Evolutionary conservation across 2,888 invertebrate species (phyloP), one percentile per base, ranked within the genome.

Genomic region (Dione vanillae): DNA sequence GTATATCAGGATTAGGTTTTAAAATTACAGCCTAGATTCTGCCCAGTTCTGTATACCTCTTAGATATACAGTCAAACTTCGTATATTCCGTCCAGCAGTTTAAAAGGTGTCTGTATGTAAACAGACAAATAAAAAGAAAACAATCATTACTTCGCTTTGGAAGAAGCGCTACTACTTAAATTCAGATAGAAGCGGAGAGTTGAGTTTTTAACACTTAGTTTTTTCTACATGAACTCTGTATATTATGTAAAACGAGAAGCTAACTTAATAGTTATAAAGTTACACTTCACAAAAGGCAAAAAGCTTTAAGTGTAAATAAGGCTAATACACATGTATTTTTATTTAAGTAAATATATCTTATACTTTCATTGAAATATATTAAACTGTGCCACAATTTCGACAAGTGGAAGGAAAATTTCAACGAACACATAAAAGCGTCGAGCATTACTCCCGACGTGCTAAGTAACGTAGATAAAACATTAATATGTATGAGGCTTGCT

Each of bases 401-500:
- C 84, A 85, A 84, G 83, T 86, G 83, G 83, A 83, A 85, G 83
- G 83, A 82, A 82, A 86, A 84, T 83, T 84, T 84, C 85, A 86
- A 79, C 82, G 85, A 88, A 88, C 85, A 88, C 88, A 78, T 77
- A 75, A 75, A 76, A 75, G 74, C 72, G 81, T 72, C 74, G 75
- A 79, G 82, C 83, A 83, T 83, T 81, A 81, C 83, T 85, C 83
- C 80, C 78, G 75, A 82, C 72, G 72, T 71, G 71, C 73, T 77
- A 76, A 86, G 85, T 83, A 88, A 88, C 87, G 90, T 87, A 87
- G 86, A 89, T 88, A 88, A 87, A 85, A 84, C 87, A 92, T 92
- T 88, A 91, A 91, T 91, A 91, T 92, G 92, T 88, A 92, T 91
- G 90, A 91, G 85, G 74, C 77, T 75, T 79, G 82, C 87, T 87